Evolutionary conservation across 2,113 vertebrate species (phyloP).

Genomic region (Andinoacara biseriatus): DNA sequence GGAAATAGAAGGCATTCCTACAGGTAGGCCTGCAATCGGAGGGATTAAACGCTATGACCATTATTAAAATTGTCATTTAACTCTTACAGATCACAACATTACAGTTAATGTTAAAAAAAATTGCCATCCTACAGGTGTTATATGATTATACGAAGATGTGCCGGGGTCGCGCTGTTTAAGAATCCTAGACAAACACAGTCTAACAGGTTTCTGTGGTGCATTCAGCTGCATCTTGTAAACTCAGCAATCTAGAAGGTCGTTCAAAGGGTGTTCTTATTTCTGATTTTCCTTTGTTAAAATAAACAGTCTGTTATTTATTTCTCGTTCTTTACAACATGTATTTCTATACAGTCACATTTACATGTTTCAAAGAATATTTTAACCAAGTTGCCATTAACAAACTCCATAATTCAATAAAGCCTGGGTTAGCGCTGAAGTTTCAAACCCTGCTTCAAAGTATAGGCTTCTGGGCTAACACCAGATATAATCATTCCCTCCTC

Average conservation of each 20-base stretch:
- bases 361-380: not conserved
- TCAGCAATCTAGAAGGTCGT: no score
- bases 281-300: not conserved
- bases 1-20: accelerated
- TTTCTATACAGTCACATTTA: not conserved
- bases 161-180: not conserved
- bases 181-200: not conserved
- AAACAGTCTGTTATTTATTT: not conserved
- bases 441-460: no score
- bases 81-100: not conserved
- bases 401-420: not conserved
- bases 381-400: not conserved
- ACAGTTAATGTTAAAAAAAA: not conserved
- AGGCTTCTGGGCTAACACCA: no score
- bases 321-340: not conserved
- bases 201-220: not conserved
- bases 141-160: not conserved
- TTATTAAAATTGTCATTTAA: not conserved
- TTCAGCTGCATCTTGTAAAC: not conserved
- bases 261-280: no score
- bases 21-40: accelerated
- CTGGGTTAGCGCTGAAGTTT: no score
- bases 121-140: not conserved
- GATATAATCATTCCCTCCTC: no score
- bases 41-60: no score